Conservation (phyloP, 2,797 vertebrate genomes). For the Chaetophractus vellerosus region DNA sequence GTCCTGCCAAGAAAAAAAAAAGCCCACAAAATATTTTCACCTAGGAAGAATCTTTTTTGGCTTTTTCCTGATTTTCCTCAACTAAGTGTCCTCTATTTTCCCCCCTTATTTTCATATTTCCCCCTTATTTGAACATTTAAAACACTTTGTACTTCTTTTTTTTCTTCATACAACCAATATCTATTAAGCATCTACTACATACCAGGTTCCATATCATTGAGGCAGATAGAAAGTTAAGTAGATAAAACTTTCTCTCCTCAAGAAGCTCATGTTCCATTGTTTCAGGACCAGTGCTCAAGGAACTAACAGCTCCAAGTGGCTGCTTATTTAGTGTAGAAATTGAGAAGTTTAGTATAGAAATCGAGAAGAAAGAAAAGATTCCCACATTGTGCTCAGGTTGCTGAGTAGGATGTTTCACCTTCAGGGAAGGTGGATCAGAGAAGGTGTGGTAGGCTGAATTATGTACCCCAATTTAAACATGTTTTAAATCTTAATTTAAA, state of each 20-base stretch:
- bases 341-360: constrained; percentile 16
- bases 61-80: constrained; percentile 28
- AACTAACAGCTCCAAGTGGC: background rate
- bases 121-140: background rate
- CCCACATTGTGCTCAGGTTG: background rate
- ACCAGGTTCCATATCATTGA: background rate
- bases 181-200: no score
- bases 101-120: background rate
- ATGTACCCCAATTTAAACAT: no score
- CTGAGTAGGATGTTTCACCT: background rate
- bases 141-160: background rate
- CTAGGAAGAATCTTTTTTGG: constrained; percentile 34
- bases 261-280: background rate
- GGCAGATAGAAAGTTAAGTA: background rate
- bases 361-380: background rate
- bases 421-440: constrained; percentile 12
- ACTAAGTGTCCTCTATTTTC: background rate
- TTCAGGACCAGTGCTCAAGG: constrained; percentile 12
- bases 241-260: background rate
- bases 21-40: background rate
- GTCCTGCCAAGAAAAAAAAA: constrained; percentile 21
- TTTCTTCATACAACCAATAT: no score
- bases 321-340: no score
- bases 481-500: no score
- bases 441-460: background rate